Percentiles rank a stretch among this genome's conserved stretches.
Evolutionary conservation across 2,797 vertebrate species (phyloP).

Genomic region (Premnoplex brunnescens): DNA sequence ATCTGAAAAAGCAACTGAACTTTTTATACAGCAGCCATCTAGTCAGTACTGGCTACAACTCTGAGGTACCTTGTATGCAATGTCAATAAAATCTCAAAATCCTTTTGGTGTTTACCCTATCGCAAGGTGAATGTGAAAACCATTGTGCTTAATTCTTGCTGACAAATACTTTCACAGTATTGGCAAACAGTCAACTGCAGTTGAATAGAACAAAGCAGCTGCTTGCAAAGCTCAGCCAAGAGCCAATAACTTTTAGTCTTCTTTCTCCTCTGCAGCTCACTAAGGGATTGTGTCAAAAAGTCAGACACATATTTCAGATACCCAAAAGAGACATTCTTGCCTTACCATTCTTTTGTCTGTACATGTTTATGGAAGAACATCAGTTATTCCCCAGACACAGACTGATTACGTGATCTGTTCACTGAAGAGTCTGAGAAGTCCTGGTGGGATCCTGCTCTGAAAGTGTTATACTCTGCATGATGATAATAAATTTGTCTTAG

Average conservation of each 20-base stretch:
- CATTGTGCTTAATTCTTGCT: constrained; percentile 55
- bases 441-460: neutral
- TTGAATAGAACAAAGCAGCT: constrained; percentile 40
- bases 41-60: neutral
- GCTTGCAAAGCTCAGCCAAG: constrained; percentile 12
- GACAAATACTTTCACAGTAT: constrained; percentile 62
- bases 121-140: constrained; percentile 57
- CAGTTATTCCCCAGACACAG: neutral
- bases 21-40: neutral
- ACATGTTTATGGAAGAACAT: neutral
- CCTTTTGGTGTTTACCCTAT: constrained; percentile 1
- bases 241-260: constrained; percentile 56
- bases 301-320: neutral
- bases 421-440: neutral
- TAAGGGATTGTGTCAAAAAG: constrained; percentile 1
- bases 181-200: constrained; percentile 45
- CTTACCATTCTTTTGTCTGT: neutral
- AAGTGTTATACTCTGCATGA: neutral
- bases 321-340: neutral
- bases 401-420: neutral
- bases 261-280: constrained; percentile 23
- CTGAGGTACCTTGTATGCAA: neutral
- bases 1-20: neutral
- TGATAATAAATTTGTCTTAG: neutral
- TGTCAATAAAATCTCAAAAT: constrained; percentile 8